Conservation (phyloP, 2,888 invertebrate genomes). For the Cepaea hortensis region DNA sequence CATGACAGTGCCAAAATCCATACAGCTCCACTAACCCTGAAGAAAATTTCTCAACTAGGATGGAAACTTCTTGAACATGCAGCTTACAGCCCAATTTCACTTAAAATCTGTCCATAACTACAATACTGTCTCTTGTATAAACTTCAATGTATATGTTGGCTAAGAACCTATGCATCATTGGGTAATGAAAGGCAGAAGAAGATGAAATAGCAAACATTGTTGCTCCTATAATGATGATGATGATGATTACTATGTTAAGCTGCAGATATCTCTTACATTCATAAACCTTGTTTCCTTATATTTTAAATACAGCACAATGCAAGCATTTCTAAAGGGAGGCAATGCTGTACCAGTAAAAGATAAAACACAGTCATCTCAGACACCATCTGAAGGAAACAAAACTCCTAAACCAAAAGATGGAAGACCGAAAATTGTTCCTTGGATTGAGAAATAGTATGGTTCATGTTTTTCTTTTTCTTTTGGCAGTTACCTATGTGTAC, state of each 20-base stretch:
- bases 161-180: too few species aligned
- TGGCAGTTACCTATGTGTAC: background rate
- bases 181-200: too few species aligned
- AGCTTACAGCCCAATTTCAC: too few species aligned
- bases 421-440: conserved; percentile 73
- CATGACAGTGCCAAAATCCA: too few species aligned
- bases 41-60: too few species aligned
- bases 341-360: conserved; percentile 56
- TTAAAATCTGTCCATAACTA: too few species aligned
- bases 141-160: too few species aligned
- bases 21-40: too few species aligned
- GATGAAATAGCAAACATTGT: too few species aligned
- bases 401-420: conserved; percentile 50
- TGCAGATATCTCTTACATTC: background rate
- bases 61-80: too few species aligned
- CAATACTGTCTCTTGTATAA: too few species aligned
- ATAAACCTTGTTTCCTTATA: background rate
- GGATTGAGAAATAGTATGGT: conserved; percentile 79
- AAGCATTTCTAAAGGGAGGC: conserved; percentile 74
- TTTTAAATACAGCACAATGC: conserved; percentile 63
- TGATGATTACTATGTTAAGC: background rate
- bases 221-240: too few species aligned
- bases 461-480: background rate
- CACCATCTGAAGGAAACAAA: conserved; percentile 46
- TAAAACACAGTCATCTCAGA: conserved; percentile 57